Evolutionary conservation across 2,113 vertebrate genomes (phyloP).

Genomic region (Pelmatolapia mariae): DNA sequence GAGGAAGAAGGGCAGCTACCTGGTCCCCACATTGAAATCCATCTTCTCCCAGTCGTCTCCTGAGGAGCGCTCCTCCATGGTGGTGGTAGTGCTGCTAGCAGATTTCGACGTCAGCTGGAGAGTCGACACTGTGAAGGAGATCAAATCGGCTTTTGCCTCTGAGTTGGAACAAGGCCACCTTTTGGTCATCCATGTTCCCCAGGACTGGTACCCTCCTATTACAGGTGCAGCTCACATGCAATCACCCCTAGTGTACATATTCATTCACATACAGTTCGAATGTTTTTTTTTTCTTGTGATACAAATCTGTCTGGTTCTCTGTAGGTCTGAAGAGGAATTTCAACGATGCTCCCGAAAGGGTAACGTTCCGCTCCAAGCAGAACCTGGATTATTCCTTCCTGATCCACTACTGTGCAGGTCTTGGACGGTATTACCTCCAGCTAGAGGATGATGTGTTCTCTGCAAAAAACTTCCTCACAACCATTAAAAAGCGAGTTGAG

Average conservation of each 20-base stretch:
- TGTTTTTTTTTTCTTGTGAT: background rate
- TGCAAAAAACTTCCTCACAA: slow-evolving; percentile 67
- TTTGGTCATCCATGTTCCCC: slow-evolving; percentile 69
- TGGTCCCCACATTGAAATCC: slow-evolving; percentile 74
- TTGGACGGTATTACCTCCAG: slow-evolving; percentile 84
- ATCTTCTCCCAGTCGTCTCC: slow-evolving; percentile 76
- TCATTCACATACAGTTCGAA: background rate
- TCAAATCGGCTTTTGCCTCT: slow-evolving; percentile 52
- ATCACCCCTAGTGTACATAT: background rate
- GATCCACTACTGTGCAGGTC: slow-evolving; percentile 71
- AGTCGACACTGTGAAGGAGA: background rate
- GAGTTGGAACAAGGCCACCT: slow-evolving; percentile 70
- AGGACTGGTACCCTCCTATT: slow-evolving; percentile 58
- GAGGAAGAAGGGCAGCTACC: slow-evolving; percentile 63
- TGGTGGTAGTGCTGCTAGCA: slow-evolving; percentile 82
- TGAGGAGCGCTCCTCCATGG: slow-evolving; percentile 72
- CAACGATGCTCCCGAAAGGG: slow-evolving; percentile 68
- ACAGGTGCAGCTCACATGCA: slow-evolving; percentile 20
- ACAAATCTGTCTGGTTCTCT: background rate
- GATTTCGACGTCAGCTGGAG: slow-evolving; percentile 71
- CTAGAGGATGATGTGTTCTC: slow-evolving; percentile 77
- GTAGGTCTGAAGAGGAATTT: slow-evolving; percentile 73
- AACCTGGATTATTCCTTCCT: slow-evolving; percentile 82
- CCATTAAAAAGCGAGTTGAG: slow-evolving; percentile 64
- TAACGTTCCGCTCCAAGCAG: slow-evolving; percentile 81